phyloP scores from a whole-genome alignment of 2,797 vertebrate genomes.

The Buphagus erythrorhynchus region DNA sequence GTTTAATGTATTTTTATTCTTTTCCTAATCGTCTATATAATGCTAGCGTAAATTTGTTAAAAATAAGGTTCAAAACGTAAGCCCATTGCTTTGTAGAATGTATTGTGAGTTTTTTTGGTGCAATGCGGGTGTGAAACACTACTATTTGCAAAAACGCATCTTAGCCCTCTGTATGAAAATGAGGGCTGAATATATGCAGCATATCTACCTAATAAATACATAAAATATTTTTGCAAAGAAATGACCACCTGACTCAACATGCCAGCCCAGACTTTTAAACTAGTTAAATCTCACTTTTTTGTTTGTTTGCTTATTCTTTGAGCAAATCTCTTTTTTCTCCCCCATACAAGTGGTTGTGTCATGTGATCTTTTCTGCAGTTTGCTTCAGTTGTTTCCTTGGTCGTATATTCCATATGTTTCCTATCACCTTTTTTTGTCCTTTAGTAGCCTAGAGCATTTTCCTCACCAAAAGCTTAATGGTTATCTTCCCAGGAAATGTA shows the following conservation, averaged over 20 bases:
- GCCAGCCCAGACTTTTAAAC: background rate
- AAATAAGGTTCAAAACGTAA: background rate
- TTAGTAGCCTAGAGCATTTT: background rate
- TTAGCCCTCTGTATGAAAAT: background rate
- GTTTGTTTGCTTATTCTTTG: background rate
- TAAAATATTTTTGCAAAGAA: background rate
- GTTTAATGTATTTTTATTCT: background rate
- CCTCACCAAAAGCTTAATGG: background rate
- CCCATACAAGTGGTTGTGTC: constrained; percentile 13
- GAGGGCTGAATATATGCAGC: background rate
- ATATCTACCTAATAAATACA: background rate
- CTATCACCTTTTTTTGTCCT: background rate
- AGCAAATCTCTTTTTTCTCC: background rate
- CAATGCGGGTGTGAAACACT: background rate
- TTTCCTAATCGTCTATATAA: background rate
- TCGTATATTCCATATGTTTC: constrained; percentile 67
- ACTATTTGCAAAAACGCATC: background rate
- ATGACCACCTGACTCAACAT: background rate
- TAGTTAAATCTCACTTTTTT: background rate
- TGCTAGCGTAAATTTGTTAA: background rate
- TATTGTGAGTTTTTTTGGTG: background rate
- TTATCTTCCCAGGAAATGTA: constrained; percentile 39
- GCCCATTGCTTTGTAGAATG: background rate
- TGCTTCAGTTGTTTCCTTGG: constrained; percentile 15
- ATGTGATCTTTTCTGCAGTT: constrained; percentile 37